These are phyloP conservation scores for Nothobranchius furzeri DNA, from an alignment of 2,113 vertebrate species.

Conservation along the genomic window DNA sequence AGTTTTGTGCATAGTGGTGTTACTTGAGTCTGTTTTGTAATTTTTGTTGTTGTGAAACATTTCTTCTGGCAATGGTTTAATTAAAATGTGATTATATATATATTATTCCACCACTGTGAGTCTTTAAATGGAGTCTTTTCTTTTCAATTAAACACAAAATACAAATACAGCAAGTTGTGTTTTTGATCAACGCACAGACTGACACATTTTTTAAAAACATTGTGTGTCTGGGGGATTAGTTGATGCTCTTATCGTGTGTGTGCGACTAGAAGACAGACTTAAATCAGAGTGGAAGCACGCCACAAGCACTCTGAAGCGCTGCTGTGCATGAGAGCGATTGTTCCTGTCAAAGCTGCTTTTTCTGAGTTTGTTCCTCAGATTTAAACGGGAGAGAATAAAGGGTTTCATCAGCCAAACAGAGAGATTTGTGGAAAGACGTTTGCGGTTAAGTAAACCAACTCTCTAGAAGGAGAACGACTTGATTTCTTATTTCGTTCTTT, in stretches of 20 bases:
- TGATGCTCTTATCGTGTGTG: conserved; percentile 43
- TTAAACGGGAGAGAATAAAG: conserved; percentile 13
- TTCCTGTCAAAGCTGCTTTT: conserved; percentile 1
- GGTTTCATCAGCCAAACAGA: conserved; percentile 11
- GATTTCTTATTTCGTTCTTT: background rate
- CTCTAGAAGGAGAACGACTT: background rate
- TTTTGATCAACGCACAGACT: background rate
- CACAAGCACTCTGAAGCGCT: background rate
- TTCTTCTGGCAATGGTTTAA: background rate
- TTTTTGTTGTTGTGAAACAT: background rate
- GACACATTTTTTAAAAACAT: conserved; percentile 1
- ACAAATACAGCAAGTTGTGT: conserved; percentile 35
- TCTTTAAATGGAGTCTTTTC: too few species aligned
- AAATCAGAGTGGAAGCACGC: conserved; percentile 11
- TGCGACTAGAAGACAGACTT: conserved; percentile 39
- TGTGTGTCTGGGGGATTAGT: conserved; percentile 24
- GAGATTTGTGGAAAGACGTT: background rate
- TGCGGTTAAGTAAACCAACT: background rate
- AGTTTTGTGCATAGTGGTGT: background rate
- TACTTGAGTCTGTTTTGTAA: background rate
- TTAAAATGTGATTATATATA: background rate
- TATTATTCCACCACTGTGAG: too few species aligned
- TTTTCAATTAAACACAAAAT: background rate
- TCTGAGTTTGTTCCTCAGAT: conserved; percentile 10
- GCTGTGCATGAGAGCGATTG: conserved; percentile 9